phyloP scores from a whole-genome alignment of 2,797 vertebrate genomes.

The Ctenosaura bakeri region DNA sequence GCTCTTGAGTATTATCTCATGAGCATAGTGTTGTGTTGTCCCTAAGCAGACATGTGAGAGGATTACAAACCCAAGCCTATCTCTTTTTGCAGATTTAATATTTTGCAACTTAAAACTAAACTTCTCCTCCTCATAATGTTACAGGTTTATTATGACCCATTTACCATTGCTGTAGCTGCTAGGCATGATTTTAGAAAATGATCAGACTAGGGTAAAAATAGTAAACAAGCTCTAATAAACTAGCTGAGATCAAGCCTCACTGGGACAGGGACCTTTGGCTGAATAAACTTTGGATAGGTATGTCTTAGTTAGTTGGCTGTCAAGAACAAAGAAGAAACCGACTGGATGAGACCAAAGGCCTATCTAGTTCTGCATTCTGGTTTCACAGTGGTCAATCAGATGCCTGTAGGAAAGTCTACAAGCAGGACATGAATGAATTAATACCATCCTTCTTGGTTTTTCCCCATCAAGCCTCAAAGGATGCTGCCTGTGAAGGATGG shows the following conservation, averaged over 20 bases:
- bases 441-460: not conserved
- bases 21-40: not conserved
- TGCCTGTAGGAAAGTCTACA: not conserved
- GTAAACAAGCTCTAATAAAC: not conserved
- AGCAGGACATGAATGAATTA: not conserved
- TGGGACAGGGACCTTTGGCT: not conserved
- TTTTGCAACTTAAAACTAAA: not conserved
- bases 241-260: not conserved
- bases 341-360: not conserved
- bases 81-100: not conserved
- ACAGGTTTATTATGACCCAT: not conserved
- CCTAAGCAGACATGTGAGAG: too few relatives aligned
- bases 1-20: not conserved
- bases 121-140: conserved; percentile 10
- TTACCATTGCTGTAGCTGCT: not conserved
- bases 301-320: not conserved
- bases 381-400: not conserved
- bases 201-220: not conserved
- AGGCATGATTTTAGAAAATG: conserved; percentile 18
- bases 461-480: not conserved
- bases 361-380: not conserved
- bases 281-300: not conserved
- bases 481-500: not conserved
- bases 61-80: not conserved
- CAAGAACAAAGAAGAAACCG: not conserved